These are phyloP conservation scores for Zaprionus inermis DNA, from an alignment of 1,140 invertebrate genomes.

Conservation along the genomic window DNA sequence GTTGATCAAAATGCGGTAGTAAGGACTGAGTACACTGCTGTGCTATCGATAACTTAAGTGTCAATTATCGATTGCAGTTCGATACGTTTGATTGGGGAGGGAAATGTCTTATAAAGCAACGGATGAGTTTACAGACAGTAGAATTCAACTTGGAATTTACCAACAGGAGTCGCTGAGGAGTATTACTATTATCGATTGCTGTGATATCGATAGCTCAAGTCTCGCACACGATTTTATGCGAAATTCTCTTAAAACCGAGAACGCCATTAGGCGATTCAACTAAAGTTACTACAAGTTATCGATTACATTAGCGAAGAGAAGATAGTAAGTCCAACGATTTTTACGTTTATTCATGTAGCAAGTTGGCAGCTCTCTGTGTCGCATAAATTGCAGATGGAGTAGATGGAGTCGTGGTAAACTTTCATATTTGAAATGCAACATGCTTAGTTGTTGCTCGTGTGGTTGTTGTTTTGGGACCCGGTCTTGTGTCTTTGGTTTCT, in stretches of 20 bases:
- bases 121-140: no score
- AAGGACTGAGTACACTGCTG: not conserved
- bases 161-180: no score
- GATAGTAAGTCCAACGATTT: not conserved
- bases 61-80: not conserved
- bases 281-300: no score
- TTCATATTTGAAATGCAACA: slow-evolving; percentile 53
- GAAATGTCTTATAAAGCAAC: no score
- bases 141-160: no score
- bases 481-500: slow-evolving; percentile 41
- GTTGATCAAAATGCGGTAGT: no score
- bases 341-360: slow-evolving; percentile 4
- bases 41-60: not conserved
- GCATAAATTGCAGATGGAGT: slow-evolving; percentile 23
- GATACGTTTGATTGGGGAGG: no score
- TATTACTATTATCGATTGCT: no score
- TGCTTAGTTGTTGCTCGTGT: slow-evolving; percentile 8
- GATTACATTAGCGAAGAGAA: not conserved
- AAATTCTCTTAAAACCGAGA: no score
- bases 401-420: slow-evolving; percentile 31
- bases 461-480: slow-evolving; percentile 9
- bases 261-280: not conserved
- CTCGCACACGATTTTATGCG: no score
- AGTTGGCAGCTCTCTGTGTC: slow-evolving; percentile 26
- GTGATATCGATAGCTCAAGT: not conserved